phyloP scores from a whole-genome alignment of 2,888 invertebrate species.

The Chesias legatella region DNA sequence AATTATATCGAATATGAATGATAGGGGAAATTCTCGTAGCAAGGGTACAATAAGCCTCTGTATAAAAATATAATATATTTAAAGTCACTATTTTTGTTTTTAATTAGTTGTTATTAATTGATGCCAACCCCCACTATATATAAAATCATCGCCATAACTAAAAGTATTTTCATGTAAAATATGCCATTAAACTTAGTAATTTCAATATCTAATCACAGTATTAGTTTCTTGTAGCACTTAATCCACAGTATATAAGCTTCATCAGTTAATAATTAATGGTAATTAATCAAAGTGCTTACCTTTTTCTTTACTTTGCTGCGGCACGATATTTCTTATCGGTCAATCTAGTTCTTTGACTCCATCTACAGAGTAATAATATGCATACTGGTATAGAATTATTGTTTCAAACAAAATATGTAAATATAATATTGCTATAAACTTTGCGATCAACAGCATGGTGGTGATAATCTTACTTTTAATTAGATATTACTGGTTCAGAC shows the following conservation, averaged over 20 bases:
- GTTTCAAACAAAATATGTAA: no score
- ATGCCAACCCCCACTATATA: slow-evolving; percentile 3
- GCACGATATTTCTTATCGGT: slow-evolving; percentile 53
- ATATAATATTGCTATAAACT: no score
- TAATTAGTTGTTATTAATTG: no score
- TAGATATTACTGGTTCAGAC: no score
- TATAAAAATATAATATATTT: no score
- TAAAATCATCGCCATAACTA: slow-evolving; percentile 8
- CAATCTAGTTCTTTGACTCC: slow-evolving; percentile 64
- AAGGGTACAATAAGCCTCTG: no score
- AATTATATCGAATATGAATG: no score
- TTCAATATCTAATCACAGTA: slow-evolving; percentile 16
- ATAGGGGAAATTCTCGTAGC: no score
- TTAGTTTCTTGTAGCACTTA: slow-evolving; percentile 13
- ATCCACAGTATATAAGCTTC: slow-evolving; percentile 10
- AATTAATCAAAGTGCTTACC: slow-evolving; percentile 19
- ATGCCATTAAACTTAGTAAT: slow-evolving; percentile 1
- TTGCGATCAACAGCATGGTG: no score
- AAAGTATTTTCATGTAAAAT: background rate
- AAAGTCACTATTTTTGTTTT: no score
- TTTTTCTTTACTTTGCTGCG: slow-evolving; percentile 23
- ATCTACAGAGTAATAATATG: slow-evolving; percentile 13
- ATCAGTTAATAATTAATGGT: slow-evolving; percentile 18
- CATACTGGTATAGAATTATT: no score
- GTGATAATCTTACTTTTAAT: no score